Base-by-base conservation (phyloP, 2,888 invertebrate genomes). In the Magallana nippona region DNA sequence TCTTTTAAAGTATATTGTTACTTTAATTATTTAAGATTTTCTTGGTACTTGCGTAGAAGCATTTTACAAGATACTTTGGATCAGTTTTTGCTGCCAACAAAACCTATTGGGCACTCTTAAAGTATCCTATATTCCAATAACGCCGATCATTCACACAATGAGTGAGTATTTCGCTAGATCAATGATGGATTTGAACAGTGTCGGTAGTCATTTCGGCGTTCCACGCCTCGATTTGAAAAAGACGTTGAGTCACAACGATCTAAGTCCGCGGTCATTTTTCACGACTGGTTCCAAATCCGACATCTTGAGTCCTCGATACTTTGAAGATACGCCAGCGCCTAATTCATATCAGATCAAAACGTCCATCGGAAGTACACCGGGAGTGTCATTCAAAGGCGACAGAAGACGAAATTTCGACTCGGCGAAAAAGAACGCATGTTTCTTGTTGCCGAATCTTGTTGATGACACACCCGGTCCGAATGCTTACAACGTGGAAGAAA, bases 321-420 rank as follows among this genome's bases (percentile, higher is more conserved):
- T 85, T 44, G 85, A 85, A 32, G 78, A 83, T n/a, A 88, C 89
- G 0, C 89, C 89, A 0, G 89, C 88, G 1, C 89, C 89, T 8
- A 88, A 87, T 56, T 84, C 86, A 11, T 89, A 89, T 77, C 89
- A 88, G 81, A 87, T 89, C 5, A 86, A 86, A 81, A 84, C 89
- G 2, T 87, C 89, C 1, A 87, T 89, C 11, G 89, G 89, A 1
- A 60, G 62, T 55, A 58, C 80, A 8, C 83, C 84, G 22, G 89
- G 85, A 8, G 84, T 87, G 5, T 57, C 85, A 1, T 88, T 89
- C 58, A 89, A 89, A 83, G 89, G 89, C 11, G 86, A 88, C 19
- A 82, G 89, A 44, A 80, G 82, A 44, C 83, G 88, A 22, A 82
- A 82, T 10, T 89, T 89, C 83, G 87, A 86, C 19, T 85, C 87